Evolutionary conservation across 2,113 vertebrate genomes (phyloP), one percentile per base, ranked within the genome.

Genomic region (Chascanopsetta lugubris): DNA sequence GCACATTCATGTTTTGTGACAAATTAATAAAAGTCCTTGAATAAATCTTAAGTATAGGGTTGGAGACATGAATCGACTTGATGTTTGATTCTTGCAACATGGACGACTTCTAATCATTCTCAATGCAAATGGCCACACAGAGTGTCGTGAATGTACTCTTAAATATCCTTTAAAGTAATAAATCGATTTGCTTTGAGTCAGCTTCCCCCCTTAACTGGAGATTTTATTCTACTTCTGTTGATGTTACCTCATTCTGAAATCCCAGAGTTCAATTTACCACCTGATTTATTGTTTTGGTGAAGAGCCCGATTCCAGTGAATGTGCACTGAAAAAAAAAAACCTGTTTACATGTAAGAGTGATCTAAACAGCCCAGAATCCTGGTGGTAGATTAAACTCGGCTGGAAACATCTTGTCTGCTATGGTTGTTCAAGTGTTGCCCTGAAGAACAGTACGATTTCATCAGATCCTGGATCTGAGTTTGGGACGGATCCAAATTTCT

Each of bases 261-360:
- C 56, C 49, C 63, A 11, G 51, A 60, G 70, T 84, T 85, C 24
- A 74, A 58, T 80, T 70, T 75, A 75, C 62, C 75, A 83, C 83
- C 75, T 63, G 72, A 58, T 73, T 66, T 72, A 58, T 73, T 66
- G 69, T 66, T 81, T 61, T 65, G 66, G 66, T 63, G 20, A 59
- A 51, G 62, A 15, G 34, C 67, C 65, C 43, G 55, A 76, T 72
- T 11, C 12, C 75, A 75, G 79, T 80, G 83, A 85, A 80, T 77
- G 77, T 84, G 79, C 80, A 86, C 83, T 83, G 77, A 77, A 24
- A 29, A 71, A 85, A 75, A 77, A 24, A 29, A 71, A 85, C 71
- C 69, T 83, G 82, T 88, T 90, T 89, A 87, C 87, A 89, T 87
- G 82, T 82, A 72, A 77, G 77, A 59, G n/a, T n/a, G n/a, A n/a